A percentile compares a stretch with the other conserved stretches of the same genome.
Conservation (phyloP, 2,797 vertebrate genomes). For the Tympanoctomys barrerae region DNA sequence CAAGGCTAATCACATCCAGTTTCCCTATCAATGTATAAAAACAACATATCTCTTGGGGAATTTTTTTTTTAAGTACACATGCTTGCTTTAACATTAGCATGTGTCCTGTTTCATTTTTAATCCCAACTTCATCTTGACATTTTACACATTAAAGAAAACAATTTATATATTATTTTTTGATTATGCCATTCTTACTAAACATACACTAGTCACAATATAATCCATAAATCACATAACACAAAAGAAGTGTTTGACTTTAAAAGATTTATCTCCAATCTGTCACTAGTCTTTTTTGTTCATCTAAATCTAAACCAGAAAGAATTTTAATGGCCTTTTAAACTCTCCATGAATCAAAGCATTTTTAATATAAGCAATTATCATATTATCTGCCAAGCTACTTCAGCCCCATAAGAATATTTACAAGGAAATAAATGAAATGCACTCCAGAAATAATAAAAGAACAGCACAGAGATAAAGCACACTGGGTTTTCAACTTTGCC, state of each 20-base stretch:
- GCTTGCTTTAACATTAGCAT: constrained; percentile 22
- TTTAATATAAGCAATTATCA: constrained; percentile 61
- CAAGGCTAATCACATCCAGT: constrained; percentile 73
- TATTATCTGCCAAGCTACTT: constrained; percentile 58
- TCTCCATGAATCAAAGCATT: constrained; percentile 64
- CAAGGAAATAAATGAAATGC: constrained; percentile 62
- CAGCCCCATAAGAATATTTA: constrained; percentile 42
- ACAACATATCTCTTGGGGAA: constrained; percentile 46
- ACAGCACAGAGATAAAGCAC: constrained; percentile 1
- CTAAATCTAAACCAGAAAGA: constrained; percentile 70
- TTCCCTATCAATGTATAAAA: constrained; percentile 71
- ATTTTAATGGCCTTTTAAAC: constrained; percentile 68
- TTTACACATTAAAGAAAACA: constrained; percentile 69
- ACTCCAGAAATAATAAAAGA: constrained; percentile 48
- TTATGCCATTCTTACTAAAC: constrained; percentile 60
- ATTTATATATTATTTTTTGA: constrained; percentile 63
- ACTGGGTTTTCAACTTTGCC: constrained; percentile 26
- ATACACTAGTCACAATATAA: constrained; percentile 54
- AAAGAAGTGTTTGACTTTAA: constrained; percentile 64
- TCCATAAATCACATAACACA: constrained; percentile 49
- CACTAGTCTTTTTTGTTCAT: constrained; percentile 43
- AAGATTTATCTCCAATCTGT: constrained; percentile 67
- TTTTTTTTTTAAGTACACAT: constrained; percentile 23
- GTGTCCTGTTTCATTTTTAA: constrained; percentile 67
- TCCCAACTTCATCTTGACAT: constrained; percentile 51